phyloP scores from a whole-genome alignment of 2,888 invertebrate species.

The Peribatodes rhomboidaria region DNA sequence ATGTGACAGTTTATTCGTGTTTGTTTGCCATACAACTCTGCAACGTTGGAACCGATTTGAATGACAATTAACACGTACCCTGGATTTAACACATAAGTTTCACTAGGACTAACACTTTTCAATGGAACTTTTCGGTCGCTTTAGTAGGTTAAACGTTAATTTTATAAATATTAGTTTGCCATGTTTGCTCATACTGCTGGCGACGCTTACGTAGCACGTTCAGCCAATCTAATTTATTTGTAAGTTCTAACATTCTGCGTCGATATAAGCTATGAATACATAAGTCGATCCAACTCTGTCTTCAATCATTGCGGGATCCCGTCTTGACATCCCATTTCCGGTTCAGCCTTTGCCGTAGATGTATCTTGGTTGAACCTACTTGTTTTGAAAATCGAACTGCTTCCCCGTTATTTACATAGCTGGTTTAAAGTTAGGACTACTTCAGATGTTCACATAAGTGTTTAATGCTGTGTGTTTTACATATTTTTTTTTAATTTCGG shows the following conservation, averaged over 20 bases:
- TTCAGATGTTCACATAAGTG: too few relatives aligned
- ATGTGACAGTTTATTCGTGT: too few relatives aligned
- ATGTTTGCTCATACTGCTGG: background rate
- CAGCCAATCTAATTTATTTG: background rate
- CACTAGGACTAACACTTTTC: too few relatives aligned
- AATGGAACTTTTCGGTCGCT: too few relatives aligned
- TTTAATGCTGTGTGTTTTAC: too few relatives aligned
- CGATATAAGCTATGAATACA: slow-evolving; percentile 45
- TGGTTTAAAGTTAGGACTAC: background rate
- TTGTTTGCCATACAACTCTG: too few relatives aligned
- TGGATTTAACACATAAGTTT: too few relatives aligned
- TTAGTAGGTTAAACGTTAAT: too few relatives aligned
- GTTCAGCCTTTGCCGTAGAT: slow-evolving; percentile 29
- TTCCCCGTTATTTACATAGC: background rate
- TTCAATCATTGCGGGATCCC: slow-evolving; percentile 70
- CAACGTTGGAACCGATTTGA: too few relatives aligned
- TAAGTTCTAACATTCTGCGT: slow-evolving; percentile 13
- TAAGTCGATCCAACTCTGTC: slow-evolving; percentile 58
- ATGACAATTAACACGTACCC: too few relatives aligned
- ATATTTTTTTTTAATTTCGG: too few relatives aligned
- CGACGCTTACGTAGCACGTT: background rate
- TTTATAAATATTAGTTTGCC: too few relatives aligned
- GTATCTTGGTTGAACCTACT: slow-evolving; percentile 11
- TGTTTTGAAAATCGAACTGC: slow-evolving; percentile 8
- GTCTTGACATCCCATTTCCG: slow-evolving; percentile 68